Percentiles rank a stretch among this genome's conserved stretches.
These are phyloP conservation scores for Gymnosoma rotundatum DNA, from an alignment of 2,888 invertebrate genomes.

Conservation along the genomic window DNA sequence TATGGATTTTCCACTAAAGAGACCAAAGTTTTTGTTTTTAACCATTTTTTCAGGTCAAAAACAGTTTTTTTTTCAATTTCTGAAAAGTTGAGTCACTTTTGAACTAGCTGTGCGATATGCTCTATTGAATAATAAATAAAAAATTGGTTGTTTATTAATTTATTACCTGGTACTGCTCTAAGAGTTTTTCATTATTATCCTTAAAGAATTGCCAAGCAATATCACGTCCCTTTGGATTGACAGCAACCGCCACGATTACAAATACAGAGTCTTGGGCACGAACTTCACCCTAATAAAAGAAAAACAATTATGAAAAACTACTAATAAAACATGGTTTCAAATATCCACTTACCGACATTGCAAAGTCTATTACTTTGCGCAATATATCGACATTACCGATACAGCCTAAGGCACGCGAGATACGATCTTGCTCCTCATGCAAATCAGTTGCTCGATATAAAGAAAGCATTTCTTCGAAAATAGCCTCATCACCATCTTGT, in stretches of 20 bases:
- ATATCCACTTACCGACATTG: conserved; percentile 87
- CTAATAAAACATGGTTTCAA: neutral
- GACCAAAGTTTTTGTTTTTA: too few relatives aligned
- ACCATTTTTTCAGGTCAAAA: too few relatives aligned
- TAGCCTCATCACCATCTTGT: conserved; percentile 86
- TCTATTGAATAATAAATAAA: neutral
- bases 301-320: neutral
- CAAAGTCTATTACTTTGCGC: conserved; percentile 89
- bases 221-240: conserved; percentile 90
- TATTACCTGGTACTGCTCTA: conserved; percentile 88
- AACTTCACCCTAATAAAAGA: conserved; percentile 88
- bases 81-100: too few relatives aligned
- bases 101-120: too few relatives aligned
- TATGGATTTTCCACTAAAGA: too few relatives aligned
- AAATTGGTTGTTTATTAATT: neutral
- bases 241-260: conserved; percentile 93
- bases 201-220: conserved; percentile 96
- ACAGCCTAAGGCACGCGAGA: conserved; percentile 92
- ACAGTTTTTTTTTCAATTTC: too few relatives aligned
- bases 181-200: conserved; percentile 89
- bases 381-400: conserved; percentile 88
- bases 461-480: conserved; percentile 90
- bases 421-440: conserved; percentile 96
- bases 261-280: conserved; percentile 95
- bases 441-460: conserved; percentile 92